Evolutionary conservation across 2,797 vertebrate species (phyloP).

Genomic region (Tiaroga cobitis): DNA sequence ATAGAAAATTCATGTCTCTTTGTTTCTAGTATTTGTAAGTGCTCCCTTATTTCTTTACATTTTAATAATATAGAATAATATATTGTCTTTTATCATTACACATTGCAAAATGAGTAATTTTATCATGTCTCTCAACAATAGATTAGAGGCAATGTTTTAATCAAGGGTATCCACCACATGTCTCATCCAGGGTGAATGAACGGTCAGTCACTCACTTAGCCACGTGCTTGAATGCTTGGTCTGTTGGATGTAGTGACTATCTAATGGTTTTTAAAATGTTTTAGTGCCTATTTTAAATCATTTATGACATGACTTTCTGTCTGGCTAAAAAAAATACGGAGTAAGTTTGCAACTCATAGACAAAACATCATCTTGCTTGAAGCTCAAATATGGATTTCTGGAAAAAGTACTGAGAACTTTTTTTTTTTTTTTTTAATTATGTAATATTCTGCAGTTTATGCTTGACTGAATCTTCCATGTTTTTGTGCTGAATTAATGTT

Average conservation of each 20-base stretch:
- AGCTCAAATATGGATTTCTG: background rate
- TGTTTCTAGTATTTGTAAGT: background rate
- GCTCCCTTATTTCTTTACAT: background rate
- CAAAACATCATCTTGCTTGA: background rate
- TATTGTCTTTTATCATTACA: background rate
- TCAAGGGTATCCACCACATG: constrained; percentile 22
- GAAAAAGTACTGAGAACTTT: background rate
- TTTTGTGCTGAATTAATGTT: constrained; percentile 23
- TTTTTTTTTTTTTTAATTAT: background rate
- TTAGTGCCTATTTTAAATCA: background rate
- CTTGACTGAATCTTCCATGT: constrained; percentile 25
- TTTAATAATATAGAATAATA: background rate
- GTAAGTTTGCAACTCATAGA: background rate
- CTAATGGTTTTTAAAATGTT: constrained; percentile 28
- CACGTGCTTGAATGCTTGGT: constrained; percentile 36
- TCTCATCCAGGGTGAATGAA: constrained; percentile 51
- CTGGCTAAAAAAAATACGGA: background rate
- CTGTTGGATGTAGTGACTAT: constrained; percentile 19
- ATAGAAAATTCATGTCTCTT: background rate
- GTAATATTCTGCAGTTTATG: constrained; percentile 40
- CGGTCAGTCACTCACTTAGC: constrained; percentile 51
- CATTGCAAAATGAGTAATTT: background rate
- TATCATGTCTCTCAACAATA: background rate
- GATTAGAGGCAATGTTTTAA: constrained; percentile 15
- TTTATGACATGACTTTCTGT: constrained; percentile 20